Conservation (phyloP, 2,797 vertebrate species). For the Spea hammondii region DNA sequence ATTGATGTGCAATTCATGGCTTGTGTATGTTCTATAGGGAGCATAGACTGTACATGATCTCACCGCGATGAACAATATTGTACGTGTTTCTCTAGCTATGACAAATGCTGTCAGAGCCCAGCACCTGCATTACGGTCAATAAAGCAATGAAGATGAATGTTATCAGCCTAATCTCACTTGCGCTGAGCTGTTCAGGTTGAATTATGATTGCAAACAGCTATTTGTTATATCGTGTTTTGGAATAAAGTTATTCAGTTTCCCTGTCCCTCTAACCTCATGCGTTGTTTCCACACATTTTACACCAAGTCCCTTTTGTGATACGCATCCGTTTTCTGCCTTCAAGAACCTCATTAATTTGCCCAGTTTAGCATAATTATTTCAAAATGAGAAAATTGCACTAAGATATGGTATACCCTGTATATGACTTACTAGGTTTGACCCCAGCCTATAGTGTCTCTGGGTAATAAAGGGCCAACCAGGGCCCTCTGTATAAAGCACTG, state of each 20-base stretch:
- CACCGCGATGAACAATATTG: slow-evolving; percentile 2
- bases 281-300: not conserved
- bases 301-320: not conserved
- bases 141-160: not conserved
- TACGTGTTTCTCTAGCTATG: slow-evolving; percentile 4
- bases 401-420: too few species aligned
- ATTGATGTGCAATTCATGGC: not conserved
- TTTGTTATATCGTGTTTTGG: not conserved
- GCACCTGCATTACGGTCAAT: not conserved
- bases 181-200: not conserved
- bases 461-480: too few species aligned
- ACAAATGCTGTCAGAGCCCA: slow-evolving; percentile 13
- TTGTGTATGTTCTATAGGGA: slow-evolving; percentile 2
- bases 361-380: too few species aligned
- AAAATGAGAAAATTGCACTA: too few species aligned
- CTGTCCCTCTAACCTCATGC: not conserved
- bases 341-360: not conserved
- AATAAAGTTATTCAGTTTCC: not conserved
- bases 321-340: not conserved
- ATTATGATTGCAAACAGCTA: slow-evolving; percentile 18
- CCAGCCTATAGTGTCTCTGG: too few species aligned
- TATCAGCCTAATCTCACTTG: slow-evolving; percentile 8
- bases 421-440: too few species aligned
- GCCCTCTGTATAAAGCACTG: too few species aligned
- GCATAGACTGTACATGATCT: not conserved